Evolutionary conservation across 2,797 vertebrate genomes (phyloP).

Genomic region (Gallinago solitaria): DNA sequence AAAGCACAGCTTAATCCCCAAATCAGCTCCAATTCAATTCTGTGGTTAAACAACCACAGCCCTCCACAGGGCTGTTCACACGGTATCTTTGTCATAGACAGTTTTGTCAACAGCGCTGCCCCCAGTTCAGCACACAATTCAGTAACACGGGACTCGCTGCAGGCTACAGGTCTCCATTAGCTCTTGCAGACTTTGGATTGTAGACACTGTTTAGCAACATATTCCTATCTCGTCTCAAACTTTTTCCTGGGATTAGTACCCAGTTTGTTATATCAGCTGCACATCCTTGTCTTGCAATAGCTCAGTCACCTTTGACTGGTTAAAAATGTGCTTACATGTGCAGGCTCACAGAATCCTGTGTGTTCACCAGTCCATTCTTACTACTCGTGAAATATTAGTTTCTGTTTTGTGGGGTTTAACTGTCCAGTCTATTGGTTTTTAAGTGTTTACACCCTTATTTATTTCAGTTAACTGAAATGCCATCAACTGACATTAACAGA

Average conservation of each 20-base stretch:
- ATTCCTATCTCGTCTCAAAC: not conserved
- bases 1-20: conserved; percentile 2
- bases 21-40: not conserved
- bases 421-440: not conserved
- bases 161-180: not conserved
- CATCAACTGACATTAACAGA: not conserved
- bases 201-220: not conserved
- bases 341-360: no score
- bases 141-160: accelerated
- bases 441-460: not conserved
- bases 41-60: not conserved
- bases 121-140: not conserved
- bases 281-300: not conserved
- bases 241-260: not conserved
- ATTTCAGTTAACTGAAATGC: not conserved
- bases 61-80: not conserved
- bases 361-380: not conserved
- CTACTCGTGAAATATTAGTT: not conserved
- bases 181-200: not conserved
- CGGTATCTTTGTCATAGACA: not conserved
- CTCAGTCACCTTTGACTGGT: not conserved
- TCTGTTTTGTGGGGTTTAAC: not conserved
- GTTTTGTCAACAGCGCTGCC: not conserved
- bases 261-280: not conserved
- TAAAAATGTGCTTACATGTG: not conserved